Percentiles rank a stretch among this genome's conserved stretches.
Conservation (phyloP, 2,797 vertebrate genomes). For the Echeneis naucrates region DNA sequence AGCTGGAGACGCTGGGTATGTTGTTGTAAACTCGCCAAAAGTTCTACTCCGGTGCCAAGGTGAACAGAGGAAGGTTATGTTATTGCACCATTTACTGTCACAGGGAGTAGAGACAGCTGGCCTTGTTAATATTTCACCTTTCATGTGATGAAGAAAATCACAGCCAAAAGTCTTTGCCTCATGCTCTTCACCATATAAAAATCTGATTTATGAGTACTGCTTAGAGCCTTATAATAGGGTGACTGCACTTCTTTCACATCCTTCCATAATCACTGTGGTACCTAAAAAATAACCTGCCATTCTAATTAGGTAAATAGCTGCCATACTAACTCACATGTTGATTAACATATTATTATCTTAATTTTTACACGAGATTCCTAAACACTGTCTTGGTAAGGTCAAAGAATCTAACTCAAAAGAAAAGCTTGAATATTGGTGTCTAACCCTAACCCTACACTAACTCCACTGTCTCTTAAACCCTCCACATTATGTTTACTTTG, state of each 20-base stretch:
- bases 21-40: constrained; percentile 99
- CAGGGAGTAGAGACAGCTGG: neutral
- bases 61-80: constrained; percentile 50
- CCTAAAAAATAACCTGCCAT: neutral
- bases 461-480: neutral
- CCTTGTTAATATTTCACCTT: constrained; percentile 40
- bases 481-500: neutral
- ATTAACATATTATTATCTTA: neutral
- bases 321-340: neutral
- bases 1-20: constrained; percentile 90
- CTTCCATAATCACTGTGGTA: neutral
- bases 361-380: neutral
- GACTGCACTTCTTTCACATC: neutral
- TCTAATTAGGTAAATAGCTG: neutral
- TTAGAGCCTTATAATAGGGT: neutral
- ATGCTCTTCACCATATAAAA: constrained; percentile 9
- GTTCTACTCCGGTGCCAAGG: constrained; percentile 81
- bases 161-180: constrained; percentile 8
- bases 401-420: neutral
- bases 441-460: no score
- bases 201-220: neutral
- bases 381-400: neutral
- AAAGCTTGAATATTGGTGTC: neutral
- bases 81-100: constrained; percentile 26
- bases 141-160: neutral